Evolutionary conservation across 2,113 vertebrate genomes (phyloP).

Genomic region (Camarhynchus parvulus): DNA sequence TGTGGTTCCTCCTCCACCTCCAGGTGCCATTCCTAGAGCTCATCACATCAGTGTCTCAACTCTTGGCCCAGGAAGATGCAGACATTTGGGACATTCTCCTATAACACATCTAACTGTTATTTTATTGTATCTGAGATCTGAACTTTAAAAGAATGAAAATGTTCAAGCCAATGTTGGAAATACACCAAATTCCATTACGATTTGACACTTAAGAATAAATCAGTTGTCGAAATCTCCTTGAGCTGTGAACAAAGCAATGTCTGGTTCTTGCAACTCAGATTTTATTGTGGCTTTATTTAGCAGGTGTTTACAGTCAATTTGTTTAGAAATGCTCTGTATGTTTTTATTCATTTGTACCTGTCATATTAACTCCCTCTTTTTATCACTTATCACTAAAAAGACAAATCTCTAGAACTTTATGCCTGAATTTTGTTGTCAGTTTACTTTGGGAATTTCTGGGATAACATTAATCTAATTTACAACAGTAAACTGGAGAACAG

Average conservation of each 20-base stretch:
- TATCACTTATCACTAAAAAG: not conserved
- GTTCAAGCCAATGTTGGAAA: not conserved
- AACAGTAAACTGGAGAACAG: not conserved
- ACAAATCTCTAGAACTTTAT: not conserved
- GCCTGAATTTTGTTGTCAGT: not conserved
- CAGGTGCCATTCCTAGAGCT: not conserved
- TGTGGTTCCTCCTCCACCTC: not conserved
- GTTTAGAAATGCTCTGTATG: not conserved
- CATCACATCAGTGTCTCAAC: rapidly evolving
- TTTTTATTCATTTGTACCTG: not conserved
- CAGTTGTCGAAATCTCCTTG: not conserved
- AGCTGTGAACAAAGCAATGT: not conserved
- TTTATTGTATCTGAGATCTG: not conserved
- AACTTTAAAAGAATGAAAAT: not conserved
- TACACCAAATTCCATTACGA: not conserved
- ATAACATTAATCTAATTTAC: not conserved
- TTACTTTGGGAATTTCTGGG: not conserved
- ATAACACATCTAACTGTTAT: not conserved
- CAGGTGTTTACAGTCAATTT: not conserved
- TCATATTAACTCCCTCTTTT: not conserved
- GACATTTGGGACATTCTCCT: not conserved
- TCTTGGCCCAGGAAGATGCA: not conserved
- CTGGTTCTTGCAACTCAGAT: not conserved
- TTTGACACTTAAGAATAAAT: not conserved
- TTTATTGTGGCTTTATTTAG: not conserved